These are phyloP conservation scores for Laterallus jamaicensis DNA, from an alignment of 2,113 vertebrate species.

Conservation along the genomic window DNA sequence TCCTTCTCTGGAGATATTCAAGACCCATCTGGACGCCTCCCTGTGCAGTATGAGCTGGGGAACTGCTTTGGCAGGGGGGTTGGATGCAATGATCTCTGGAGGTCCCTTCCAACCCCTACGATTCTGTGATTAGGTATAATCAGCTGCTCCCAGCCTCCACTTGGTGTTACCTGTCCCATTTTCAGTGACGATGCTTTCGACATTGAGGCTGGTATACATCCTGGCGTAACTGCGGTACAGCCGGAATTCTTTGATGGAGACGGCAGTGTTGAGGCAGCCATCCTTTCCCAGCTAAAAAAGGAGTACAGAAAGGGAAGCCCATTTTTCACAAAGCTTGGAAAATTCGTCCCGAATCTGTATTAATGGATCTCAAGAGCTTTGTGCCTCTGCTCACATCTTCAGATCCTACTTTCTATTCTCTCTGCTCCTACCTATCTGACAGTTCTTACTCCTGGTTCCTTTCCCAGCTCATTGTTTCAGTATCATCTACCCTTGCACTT, in stretches of 20 bases:
- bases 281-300: slow-evolving; percentile 67
- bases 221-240: slow-evolving; percentile 46
- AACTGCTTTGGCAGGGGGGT: too few relatives aligned
- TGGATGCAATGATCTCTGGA: too few relatives aligned
- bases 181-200: slow-evolving; percentile 62
- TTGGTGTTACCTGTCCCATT: slow-evolving; percentile 72
- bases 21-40: too few relatives aligned
- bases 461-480: background rate
- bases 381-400: background rate
- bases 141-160: background rate
- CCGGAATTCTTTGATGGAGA: slow-evolving; percentile 59
- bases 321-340: background rate
- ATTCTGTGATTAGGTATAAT: background rate
- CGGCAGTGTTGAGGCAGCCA: slow-evolving; percentile 55
- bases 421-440: background rate
- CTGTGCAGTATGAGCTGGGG: too few relatives aligned
- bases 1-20: too few relatives aligned
- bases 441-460: background rate
- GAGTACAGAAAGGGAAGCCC: background rate
- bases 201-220: slow-evolving; percentile 4
- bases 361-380: background rate
- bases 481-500: background rate
- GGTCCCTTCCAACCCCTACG: too few relatives aligned
- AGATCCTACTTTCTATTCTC: background rate
- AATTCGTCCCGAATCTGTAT: background rate